Evolutionary conservation across 92 coral and sea anemone species (phyloP).

Genomic region (Zoanthus solanderi): DNA sequence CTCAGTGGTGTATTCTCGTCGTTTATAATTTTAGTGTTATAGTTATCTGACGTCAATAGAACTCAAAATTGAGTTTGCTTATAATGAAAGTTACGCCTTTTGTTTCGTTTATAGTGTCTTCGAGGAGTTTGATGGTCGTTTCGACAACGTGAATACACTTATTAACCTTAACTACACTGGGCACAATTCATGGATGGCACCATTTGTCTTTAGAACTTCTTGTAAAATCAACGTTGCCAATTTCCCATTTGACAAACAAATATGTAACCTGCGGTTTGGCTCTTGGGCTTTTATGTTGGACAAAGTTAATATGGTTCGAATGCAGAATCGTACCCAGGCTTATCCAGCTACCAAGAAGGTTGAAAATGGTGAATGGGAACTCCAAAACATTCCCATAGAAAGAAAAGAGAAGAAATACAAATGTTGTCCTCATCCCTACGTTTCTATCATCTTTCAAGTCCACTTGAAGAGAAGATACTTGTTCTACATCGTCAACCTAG

Average conservation of each 20-base stretch:
- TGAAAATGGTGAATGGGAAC: constrained; percentile 88
- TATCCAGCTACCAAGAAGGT: constrained; percentile 58
- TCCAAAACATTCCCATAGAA: constrained; percentile 46
- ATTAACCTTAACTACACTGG: constrained; percentile 66
- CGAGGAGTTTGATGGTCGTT: constrained; percentile 90
- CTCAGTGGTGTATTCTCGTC: neutral
- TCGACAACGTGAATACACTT: constrained; percentile 80
- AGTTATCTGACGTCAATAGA: neutral
- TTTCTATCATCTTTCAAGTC: constrained; percentile 69
- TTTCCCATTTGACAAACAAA: constrained; percentile 81
- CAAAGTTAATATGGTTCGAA: constrained; percentile 57
- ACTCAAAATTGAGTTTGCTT: neutral
- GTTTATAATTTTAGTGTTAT: neutral
- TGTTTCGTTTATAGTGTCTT: constrained; percentile 69
- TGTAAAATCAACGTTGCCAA: constrained; percentile 78
- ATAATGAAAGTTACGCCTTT: neutral
- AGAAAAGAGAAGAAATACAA: constrained; percentile 51
- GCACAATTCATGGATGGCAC: constrained; percentile 78
- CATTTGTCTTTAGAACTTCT: constrained; percentile 81
- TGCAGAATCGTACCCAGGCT: constrained; percentile 38
- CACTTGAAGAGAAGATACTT: constrained; percentile 72
- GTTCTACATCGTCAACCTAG: constrained; percentile 75
- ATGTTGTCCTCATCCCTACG: constrained; percentile 74
- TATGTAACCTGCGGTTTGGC: constrained; percentile 79
- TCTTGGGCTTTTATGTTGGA: constrained; percentile 69